Percentiles rank a stretch among this genome's conserved stretches.
These are phyloP conservation scores for Unio pictorum DNA, from an alignment of 2,888 invertebrate species.

Conservation along the genomic window DNA sequence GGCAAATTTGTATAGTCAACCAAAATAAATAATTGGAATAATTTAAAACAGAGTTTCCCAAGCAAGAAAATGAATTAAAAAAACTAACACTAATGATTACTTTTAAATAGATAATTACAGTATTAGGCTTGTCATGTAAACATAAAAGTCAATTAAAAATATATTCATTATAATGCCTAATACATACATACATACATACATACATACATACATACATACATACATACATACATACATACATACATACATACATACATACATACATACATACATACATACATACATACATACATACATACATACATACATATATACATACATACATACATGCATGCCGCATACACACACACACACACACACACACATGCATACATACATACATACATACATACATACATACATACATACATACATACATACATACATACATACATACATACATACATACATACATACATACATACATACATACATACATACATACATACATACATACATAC, in stretches of 20 bases:
- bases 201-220: neutral
- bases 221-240: neutral
- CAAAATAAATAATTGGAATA: no score
- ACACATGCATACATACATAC: neutral
- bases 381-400: constrained; percentile 1
- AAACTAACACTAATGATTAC: no score
- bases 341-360: constrained; percentile 1
- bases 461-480: constrained; percentile 4
- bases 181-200: no score
- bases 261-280: constrained; percentile 1
- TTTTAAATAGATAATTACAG: no score
- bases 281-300: constrained; percentile 1
- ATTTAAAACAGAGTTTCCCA: no score
- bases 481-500: constrained; percentile 2
- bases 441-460: neutral
- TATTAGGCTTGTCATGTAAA: no score
- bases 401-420: neutral
- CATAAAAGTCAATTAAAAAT: no score
- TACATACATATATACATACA: constrained; percentile 2
- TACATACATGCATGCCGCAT: neutral
- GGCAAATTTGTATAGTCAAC: no score
- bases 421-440: constrained; percentile 1
- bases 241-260: constrained; percentile 1
- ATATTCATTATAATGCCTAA: no score
- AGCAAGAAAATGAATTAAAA: no score